Evolutionary conservation across 2,888 invertebrate species (phyloP).

Genomic region (Alsophila aescularia): DNA sequence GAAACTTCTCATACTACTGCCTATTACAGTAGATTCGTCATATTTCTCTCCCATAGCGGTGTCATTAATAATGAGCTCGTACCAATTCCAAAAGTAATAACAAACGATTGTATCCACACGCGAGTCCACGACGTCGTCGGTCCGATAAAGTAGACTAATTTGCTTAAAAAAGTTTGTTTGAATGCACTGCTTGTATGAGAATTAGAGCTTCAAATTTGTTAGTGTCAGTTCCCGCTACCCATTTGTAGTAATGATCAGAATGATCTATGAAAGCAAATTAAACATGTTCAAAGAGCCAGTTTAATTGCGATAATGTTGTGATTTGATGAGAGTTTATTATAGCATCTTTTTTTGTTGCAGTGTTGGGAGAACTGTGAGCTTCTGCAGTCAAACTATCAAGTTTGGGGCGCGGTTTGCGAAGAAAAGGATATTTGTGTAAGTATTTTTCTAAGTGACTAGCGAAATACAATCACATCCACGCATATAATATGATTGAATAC

Average conservation of each 20-base stretch:
- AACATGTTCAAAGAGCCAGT: slow-evolving; percentile 52
- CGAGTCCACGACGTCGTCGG: slow-evolving; percentile 32
- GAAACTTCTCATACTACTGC: slow-evolving; percentile 10
- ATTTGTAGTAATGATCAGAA: slow-evolving; percentile 51
- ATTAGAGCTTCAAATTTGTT: slow-evolving; percentile 55
- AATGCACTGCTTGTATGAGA: slow-evolving; percentile 47
- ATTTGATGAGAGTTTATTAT: slow-evolving; percentile 47
- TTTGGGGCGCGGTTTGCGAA: slow-evolving; percentile 89
- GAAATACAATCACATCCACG: background rate
- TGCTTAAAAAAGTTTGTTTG: slow-evolving; percentile 53
- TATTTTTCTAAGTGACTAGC: slow-evolving; percentile 43
- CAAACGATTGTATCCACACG: slow-evolving; percentile 57
- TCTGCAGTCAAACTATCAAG: slow-evolving; percentile 88
- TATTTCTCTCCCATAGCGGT: slow-evolving; percentile 30
- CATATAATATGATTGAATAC: background rate
- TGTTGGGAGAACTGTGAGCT: slow-evolving; percentile 91
- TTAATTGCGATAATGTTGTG: slow-evolving; percentile 55
- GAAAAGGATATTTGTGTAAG: slow-evolving; percentile 90
- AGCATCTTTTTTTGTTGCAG: slow-evolving; percentile 82
- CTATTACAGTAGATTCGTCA: slow-evolving; percentile 9
- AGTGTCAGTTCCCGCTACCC: slow-evolving; percentile 53
- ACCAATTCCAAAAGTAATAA: slow-evolving; percentile 56
- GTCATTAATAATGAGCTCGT: slow-evolving; percentile 45
- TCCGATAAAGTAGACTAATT: slow-evolving; percentile 58
- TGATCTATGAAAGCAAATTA: slow-evolving; percentile 54